Conservation (phyloP, 2,797 vertebrate species). For the Coranthus polyacanthus region DNA sequence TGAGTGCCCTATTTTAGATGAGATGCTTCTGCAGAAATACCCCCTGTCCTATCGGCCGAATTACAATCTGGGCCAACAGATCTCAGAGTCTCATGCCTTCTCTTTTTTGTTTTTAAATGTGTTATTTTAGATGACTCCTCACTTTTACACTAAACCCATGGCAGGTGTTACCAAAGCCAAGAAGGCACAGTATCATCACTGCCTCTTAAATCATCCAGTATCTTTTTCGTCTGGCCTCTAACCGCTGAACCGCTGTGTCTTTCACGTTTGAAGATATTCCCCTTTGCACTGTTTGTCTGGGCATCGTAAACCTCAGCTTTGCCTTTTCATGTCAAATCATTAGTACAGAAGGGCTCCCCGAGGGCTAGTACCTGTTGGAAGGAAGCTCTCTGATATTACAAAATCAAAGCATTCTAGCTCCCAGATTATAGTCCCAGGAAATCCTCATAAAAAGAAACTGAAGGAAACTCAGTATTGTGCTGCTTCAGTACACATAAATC, state of each 20-base stretch:
- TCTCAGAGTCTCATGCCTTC: neutral
- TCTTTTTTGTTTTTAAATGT: slow-evolving; percentile 1
- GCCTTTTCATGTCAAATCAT: slow-evolving; percentile 64
- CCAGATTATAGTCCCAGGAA: slow-evolving; percentile 54
- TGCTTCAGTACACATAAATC: slow-evolving; percentile 28
- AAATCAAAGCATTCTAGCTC: slow-evolving; percentile 57
- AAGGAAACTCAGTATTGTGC: neutral
- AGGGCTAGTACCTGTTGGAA: slow-evolving; percentile 55
- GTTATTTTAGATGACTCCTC: neutral
- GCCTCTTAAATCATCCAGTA: slow-evolving; percentile 34
- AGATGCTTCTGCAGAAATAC: too few species aligned
- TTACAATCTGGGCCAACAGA: slow-evolving; percentile 2
- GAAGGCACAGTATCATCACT: slow-evolving; percentile 20
- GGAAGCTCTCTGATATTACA: slow-evolving; percentile 46
- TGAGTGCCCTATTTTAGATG: slow-evolving; percentile 13
- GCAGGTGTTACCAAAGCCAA: slow-evolving; percentile 2
- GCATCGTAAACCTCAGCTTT: slow-evolving; percentile 42
- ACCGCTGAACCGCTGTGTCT: slow-evolving; percentile 14
- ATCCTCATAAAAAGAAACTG: slow-evolving; percentile 39
- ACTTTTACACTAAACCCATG: slow-evolving; percentile 8
- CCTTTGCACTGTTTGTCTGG: slow-evolving; percentile 28
- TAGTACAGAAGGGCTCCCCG: slow-evolving; percentile 39
- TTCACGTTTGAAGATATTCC: slow-evolving; percentile 39
- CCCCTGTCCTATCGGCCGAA: slow-evolving; percentile 40
- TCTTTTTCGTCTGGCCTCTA: slow-evolving; percentile 18